phyloP scores from a whole-genome alignment of 2,888 invertebrate species.

The Eristalinus aeneus region DNA sequence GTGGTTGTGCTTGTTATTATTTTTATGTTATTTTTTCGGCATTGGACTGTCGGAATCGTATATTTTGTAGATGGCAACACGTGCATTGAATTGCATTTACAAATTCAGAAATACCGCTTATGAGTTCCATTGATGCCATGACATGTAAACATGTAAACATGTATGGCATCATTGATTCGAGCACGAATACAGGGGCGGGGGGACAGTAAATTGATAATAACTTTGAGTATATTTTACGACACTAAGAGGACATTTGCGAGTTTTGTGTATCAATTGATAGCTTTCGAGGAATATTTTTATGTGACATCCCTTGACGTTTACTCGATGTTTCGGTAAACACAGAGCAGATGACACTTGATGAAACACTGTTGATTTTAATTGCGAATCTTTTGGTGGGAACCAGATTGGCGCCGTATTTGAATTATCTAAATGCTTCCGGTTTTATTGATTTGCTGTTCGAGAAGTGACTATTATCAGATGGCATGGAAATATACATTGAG shows the following conservation, averaged over 20 bases:
- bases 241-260: background rate
- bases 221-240: background rate
- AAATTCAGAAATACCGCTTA: conserved; percentile 21
- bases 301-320: background rate
- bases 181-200: background rate
- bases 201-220: conserved; percentile 25
- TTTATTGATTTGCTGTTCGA: no score
- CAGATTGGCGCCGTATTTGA: no score
- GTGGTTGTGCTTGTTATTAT: conserved; percentile 23
- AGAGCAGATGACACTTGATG: background rate
- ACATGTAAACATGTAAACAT: no score
- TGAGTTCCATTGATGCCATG: conserved; percentile 14
- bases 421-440: no score
- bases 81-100: conserved; percentile 56
- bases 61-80: conserved; percentile 38
- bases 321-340: background rate
- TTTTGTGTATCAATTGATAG: background rate
- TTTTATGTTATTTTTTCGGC: background rate
- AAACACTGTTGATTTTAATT: no score
- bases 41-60: conserved; percentile 29
- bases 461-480: no score
- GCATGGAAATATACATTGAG: no score
- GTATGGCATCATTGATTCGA: background rate
- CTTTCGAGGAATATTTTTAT: no score
- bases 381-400: no score